phyloP scores from a whole-genome alignment of 2,888 invertebrate species.

The Elysia crispata region DNA sequence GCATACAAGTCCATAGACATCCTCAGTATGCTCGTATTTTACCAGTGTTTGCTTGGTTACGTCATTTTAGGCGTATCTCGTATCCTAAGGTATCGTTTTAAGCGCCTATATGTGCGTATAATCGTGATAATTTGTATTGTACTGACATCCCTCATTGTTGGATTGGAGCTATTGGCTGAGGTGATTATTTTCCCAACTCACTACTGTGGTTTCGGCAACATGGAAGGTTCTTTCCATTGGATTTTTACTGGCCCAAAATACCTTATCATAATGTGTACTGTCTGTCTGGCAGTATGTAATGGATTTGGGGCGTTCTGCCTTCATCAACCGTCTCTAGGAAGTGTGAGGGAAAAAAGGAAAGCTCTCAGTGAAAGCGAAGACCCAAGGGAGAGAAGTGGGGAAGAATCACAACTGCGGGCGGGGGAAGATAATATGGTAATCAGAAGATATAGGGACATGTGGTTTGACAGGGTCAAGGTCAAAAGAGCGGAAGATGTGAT shows the following conservation, averaged over 20 bases:
- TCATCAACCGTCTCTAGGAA: conserved; percentile 13
- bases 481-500: no score
- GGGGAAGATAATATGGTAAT: no score
- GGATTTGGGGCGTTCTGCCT: conserved; percentile 31
- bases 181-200: background rate
- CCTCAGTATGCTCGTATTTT: conserved; percentile 21
- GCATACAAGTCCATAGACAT: conserved; percentile 21
- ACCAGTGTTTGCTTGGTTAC: conserved; percentile 35
- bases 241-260: conserved; percentile 31
- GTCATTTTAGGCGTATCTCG: conserved; percentile 14
- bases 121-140: background rate
- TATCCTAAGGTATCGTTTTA: conserved; percentile 3
- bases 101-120: background rate
- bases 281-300: conserved; percentile 10
- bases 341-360: background rate
- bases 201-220: conserved; percentile 35
- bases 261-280: conserved; percentile 11
- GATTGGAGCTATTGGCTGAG: conserved; percentile 9
- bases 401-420: no score
- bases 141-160: background rate
- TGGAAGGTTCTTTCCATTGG: conserved; percentile 34
- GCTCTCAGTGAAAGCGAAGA: background rate
- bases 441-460: no score
- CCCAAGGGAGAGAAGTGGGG: no score
- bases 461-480: no score